Conservation (phyloP, 1,140 invertebrate species). For the Cecropterus lyciades region DNA sequence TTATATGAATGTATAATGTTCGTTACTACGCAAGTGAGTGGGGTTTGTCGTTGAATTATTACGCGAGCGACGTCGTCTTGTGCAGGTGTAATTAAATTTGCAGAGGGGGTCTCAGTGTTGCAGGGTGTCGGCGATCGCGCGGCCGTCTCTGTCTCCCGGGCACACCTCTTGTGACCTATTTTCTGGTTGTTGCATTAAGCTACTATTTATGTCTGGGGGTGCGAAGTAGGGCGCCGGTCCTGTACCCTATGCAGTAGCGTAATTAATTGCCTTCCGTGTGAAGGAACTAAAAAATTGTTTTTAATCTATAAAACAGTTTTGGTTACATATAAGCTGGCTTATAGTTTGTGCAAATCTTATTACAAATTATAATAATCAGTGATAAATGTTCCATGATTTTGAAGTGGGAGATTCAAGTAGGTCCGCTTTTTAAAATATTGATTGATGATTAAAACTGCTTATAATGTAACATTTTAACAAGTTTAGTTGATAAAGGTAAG, state of each 20-base stretch:
- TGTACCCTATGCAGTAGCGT: constrained; percentile 56
- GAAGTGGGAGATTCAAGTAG: constrained; percentile 3
- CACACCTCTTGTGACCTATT: constrained; percentile 82
- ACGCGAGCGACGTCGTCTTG: constrained; percentile 15
- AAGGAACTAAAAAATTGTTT: background rate
- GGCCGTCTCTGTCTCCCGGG: constrained; percentile 70
- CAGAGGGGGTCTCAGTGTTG: constrained; percentile 60
- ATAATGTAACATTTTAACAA: too few relatives aligned
- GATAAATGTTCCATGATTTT: constrained; percentile 3
- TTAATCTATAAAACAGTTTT: background rate
- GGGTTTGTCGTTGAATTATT: constrained; percentile 44
- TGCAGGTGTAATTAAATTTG: constrained; percentile 65
- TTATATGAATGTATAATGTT: constrained; percentile 45
- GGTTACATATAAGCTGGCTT: background rate
- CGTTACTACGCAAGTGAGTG: constrained; percentile 23
- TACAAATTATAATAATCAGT: background rate
- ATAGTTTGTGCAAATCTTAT: background rate
- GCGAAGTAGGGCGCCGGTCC: constrained; percentile 69
- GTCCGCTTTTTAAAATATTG: background rate
- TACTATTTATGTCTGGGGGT: constrained; percentile 80
- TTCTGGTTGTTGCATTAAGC: constrained; percentile 81
- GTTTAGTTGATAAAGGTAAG: too few relatives aligned
- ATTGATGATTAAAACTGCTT: too few relatives aligned
- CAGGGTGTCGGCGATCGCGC: constrained; percentile 64
- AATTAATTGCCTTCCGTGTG: constrained; percentile 25